A percentile compares a stretch with the other conserved stretches of the same genome.
Evolutionary conservation across 1,140 invertebrate species (phyloP).

Genomic region (Gonioctena quinquepunctata): DNA sequence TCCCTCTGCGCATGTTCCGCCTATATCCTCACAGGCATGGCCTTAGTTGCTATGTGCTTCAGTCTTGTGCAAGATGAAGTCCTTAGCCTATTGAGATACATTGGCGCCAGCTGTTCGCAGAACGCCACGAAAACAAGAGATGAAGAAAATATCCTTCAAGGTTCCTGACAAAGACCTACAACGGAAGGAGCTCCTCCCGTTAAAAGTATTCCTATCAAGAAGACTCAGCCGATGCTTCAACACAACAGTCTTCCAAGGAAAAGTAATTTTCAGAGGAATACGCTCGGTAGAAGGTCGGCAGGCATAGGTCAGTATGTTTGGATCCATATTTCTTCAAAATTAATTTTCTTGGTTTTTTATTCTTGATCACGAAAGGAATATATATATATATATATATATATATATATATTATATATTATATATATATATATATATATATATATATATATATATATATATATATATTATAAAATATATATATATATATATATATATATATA

Average conservation of each 20-base stretch:
- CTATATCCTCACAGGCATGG: constrained; percentile 93
- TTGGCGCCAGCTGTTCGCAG: constrained; percentile 42
- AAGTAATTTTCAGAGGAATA: constrained; percentile 66
- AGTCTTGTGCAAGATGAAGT: constrained; percentile 92
- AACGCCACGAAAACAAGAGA: constrained; percentile 52
- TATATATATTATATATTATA: too few species aligned
- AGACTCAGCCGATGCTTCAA: constrained; percentile 59
- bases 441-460: too few species aligned
- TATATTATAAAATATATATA: too few species aligned
- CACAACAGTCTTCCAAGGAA: constrained; percentile 68
- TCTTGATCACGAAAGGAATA: too few species aligned
- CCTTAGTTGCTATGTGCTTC: constrained; percentile 95
- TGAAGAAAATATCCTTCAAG: constrained; percentile 63
- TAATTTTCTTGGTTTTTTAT: background rate
- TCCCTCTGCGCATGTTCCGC: constrained; percentile 79
- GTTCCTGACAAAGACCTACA: constrained; percentile 67
- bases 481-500: too few species aligned
- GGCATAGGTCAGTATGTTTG: constrained; percentile 52
- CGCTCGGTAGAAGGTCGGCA: constrained; percentile 66
- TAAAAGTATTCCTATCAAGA: constrained; percentile 54
- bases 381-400: background rate
- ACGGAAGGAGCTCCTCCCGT: constrained; percentile 58
- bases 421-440: too few species aligned
- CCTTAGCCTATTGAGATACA: constrained; percentile 23
- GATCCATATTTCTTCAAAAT: too few species aligned